Evolutionary conservation across 2,797 vertebrate species (phyloP), one percentile per base, ranked within the genome.

Genomic region (Malacoctenus gilli): DNA sequence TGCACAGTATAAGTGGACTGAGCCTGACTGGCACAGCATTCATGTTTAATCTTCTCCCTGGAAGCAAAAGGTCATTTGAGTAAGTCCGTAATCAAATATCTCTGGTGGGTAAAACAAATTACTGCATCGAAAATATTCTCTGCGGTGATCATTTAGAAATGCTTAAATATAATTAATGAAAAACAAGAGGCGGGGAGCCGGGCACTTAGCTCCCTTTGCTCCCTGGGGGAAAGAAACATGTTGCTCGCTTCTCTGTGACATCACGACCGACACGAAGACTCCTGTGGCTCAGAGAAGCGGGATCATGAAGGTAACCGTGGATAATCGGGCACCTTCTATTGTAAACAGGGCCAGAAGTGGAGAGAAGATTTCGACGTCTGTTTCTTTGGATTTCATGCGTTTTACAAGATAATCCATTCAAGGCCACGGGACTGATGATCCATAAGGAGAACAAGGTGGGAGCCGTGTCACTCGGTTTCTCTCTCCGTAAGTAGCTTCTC

Each of bases 401-500:
- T 37, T 64, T 70, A 59, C 38, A 62, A 16, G 57, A 61, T 34
- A 47, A 59, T 57, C 25, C n/a, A 52, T 58, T 40, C 60, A 6
- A 55, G 35, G 21, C 35, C 34, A 14, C n/a, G 40, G 52, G 48
- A 65, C 46, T 52, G 65, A 77, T 46, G 51, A 67, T 61, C 50
- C 55, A 40, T n/a, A n/a, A 31, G 37, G 52, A 75, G 38, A 67
- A 60, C 62, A 58, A 64, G 67, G 72, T 43, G 65, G 64, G 35
- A 70, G 66, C 66, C 65, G 72, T 58, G 58, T 72, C 60, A 50
- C 54, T 79, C 34, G 51, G 43, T 59, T 68, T 59, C 25, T 74
- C 49, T 46, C 40, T 56, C 69, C 74, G 60, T 84, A 81, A 77
- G 72, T 69, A 77, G 66, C 63, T 86, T 65, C 39, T 79, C 67